A percentile compares a stretch with the other conserved stretches of the same genome.
Conservation (phyloP, 2,797 vertebrate genomes). For the Erethizon dorsatum region DNA sequence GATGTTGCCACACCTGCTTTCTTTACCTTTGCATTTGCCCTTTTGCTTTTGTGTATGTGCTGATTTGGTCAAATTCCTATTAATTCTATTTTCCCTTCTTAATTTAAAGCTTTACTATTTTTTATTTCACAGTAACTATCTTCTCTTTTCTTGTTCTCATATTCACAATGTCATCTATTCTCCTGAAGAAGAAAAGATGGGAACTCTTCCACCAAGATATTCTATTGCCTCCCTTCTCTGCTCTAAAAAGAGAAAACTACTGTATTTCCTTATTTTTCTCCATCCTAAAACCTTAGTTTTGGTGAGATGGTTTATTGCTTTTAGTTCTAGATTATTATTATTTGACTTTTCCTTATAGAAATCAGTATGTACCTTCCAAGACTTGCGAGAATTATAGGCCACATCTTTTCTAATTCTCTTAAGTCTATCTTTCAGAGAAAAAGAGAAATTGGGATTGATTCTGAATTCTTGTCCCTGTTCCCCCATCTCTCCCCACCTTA, state of each 20-base stretch:
- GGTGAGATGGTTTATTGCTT: background rate
- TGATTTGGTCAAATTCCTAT: background rate
- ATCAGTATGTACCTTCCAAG: background rate
- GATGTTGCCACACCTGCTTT: background rate
- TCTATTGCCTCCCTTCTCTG: background rate
- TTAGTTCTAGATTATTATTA: background rate
- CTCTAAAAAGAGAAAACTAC: background rate
- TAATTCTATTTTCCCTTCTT: conserved; percentile 2
- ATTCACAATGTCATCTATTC: background rate
- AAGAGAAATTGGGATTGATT: background rate
- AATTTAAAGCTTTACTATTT: conserved; percentile 9
- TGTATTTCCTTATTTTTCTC: background rate
- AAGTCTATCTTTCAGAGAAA: background rate
- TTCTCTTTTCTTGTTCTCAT: background rate
- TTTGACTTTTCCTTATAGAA: background rate
- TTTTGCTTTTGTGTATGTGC: background rate
- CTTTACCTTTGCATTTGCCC: background rate
- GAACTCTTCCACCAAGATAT: background rate
- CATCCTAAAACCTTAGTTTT: background rate
- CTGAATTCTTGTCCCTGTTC: background rate
- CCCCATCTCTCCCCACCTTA: background rate
- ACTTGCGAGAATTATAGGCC: background rate
- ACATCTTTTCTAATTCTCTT: background rate
- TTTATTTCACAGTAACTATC: background rate
- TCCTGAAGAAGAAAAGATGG: background rate